Evolutionary conservation across 2,888 invertebrate species (phyloP).

Genomic region (Lasioglossum leucozonium): DNA sequence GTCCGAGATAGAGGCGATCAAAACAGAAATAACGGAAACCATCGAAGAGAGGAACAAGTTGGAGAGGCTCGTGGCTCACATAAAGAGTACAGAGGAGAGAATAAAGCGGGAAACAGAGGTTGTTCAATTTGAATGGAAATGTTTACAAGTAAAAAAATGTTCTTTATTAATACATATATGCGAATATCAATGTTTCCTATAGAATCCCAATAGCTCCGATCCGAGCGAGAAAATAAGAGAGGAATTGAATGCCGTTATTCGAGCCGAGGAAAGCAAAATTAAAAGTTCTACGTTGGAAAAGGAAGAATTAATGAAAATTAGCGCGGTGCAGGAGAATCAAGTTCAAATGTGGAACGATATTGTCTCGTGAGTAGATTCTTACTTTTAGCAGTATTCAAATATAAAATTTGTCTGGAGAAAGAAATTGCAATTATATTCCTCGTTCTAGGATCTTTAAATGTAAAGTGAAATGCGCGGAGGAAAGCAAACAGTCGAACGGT

Average conservation of each 20-base stretch:
- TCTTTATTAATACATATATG: not conserved
- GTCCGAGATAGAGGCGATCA: slow-evolving; percentile 69
- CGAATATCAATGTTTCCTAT: not conserved
- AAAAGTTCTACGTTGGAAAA: slow-evolving; percentile 86
- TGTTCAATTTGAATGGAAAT: slow-evolving; percentile 1
- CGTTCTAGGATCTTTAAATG: slow-evolving; percentile 85
- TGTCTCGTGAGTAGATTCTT: slow-evolving; percentile 70
- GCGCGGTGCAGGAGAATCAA: slow-evolving; percentile 71
- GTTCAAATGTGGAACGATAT: slow-evolving; percentile 79
- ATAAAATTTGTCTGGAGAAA: not conserved
- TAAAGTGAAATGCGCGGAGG: slow-evolving; percentile 86
- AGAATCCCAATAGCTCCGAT: slow-evolving; percentile 30
- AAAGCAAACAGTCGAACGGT: slow-evolving; percentile 86
- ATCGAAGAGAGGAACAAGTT: slow-evolving; percentile 67
- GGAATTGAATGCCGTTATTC: slow-evolving; percentile 86
- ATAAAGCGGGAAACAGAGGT: slow-evolving; percentile 76
- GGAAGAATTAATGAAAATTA: slow-evolving; percentile 85
- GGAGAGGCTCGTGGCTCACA: slow-evolving; percentile 66
- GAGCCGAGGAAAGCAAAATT: slow-evolving; percentile 86
- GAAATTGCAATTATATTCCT: not conserved
- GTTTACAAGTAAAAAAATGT: not conserved
- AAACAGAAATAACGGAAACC: slow-evolving; percentile 86
- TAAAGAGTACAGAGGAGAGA: slow-evolving; percentile 73
- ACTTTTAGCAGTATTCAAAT: not conserved
- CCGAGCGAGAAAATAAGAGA: slow-evolving; percentile 80